Evolutionary conservation across 2,797 vertebrate genomes (phyloP).

Genomic region (Manis javanica): DNA sequence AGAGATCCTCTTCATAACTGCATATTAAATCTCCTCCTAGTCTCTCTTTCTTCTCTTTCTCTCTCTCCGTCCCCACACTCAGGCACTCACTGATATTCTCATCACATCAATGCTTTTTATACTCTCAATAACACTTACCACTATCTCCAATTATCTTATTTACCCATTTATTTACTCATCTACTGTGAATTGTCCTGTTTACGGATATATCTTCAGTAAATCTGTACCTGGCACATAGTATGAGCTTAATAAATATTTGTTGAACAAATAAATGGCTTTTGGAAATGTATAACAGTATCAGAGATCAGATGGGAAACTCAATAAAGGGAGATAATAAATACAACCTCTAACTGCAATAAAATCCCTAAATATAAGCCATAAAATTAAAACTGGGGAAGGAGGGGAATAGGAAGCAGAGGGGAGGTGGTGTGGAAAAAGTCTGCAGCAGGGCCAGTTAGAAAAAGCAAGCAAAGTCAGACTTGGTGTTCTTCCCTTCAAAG

Average conservation of each 20-base stretch:
- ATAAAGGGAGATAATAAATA: constrained; percentile 47
- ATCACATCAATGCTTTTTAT: not conserved
- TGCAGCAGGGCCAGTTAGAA: not conserved
- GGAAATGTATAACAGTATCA: constrained; percentile 2
- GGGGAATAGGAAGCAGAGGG: not conserved
- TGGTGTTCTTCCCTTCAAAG: not conserved
- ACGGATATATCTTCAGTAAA: constrained; percentile 39
- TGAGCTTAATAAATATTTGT: constrained; percentile 65
- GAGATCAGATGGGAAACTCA: constrained; percentile 36
- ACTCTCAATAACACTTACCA: not conserved
- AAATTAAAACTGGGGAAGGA: not conserved
- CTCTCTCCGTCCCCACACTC: too few species aligned
- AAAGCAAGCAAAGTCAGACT: not conserved
- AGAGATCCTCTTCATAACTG: not conserved
- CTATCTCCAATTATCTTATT: not conserved
- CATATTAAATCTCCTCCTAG: not conserved
- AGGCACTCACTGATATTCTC: not conserved
- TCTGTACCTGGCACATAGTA: constrained; percentile 39
- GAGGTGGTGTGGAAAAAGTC: not conserved
- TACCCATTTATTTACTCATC: constrained; percentile 38
- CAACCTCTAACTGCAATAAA: not conserved
- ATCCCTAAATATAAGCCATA: constrained; percentile 27
- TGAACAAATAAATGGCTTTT: constrained; percentile 40
- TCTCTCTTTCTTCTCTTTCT: fast-evolving
- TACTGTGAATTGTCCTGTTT: constrained; percentile 4